Evolutionary conservation across 1,140 invertebrate species (phyloP), one percentile per base, ranked within the genome.

Genomic region (Scaptomyza graminum): DNA sequence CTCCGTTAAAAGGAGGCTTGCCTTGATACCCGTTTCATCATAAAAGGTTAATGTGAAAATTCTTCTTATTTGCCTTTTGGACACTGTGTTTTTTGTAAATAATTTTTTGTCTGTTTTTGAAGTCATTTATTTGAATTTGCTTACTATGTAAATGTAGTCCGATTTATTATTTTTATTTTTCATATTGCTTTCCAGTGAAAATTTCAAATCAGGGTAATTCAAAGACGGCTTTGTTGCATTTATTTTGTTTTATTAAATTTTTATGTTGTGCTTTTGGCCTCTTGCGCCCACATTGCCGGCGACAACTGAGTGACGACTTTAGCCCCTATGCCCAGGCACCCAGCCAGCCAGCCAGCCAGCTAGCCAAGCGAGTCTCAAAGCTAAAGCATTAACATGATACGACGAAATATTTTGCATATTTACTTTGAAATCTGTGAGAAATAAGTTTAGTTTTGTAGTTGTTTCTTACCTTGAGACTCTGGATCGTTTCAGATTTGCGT

Each of bases 391-490:
- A 85, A 77, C 77, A 81, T 80, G 81, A 55, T 85, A 81, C 82
- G 80, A 76, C 46, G 62, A 88, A 87, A 87, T 87, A 87, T 87
- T 87, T 87, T 76, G 83, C 82, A 87, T 87, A 87, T 87, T 87
- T 87, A 65, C 75, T 81, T 76, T 87, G 82, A 82, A 87, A 87
- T 87, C 78, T 87, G 67, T 73, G 76, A 59, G 69, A 85, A 68
- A 68, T 71, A 83, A 82, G 66, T 60, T 60, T 31, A 57, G 13
- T 63, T 50, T 43, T 5, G 37, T 9, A 37, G 13, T 41, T 34
- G n/a, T n/a, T 49, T 28, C 15, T 41, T 59, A 59, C 13, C 18
- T 57, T 31, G 3, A 31, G 28, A 31, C 28, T 31, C 3, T 31
- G n/a, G 15, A 2, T 67, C n/a, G 18, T 31, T 11, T 18, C 50